phyloP scores from a whole-genome alignment of 1,140 invertebrate species.

The Neoseiulus cucumeris region DNA sequence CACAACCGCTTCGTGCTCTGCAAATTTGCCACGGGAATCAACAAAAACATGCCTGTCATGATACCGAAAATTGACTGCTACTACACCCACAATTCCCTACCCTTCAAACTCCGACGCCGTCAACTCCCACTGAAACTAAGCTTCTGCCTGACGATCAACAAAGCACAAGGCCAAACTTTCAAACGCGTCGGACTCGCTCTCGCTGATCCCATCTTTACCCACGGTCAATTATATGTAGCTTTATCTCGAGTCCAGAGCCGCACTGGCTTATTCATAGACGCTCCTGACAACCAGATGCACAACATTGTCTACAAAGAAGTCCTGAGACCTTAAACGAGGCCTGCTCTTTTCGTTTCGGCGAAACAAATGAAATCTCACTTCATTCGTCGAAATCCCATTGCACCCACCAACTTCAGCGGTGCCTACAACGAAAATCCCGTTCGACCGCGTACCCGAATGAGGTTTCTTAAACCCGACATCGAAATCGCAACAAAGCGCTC shows the following conservation, averaged over 20 bases:
- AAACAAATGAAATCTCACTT: no score
- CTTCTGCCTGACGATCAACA: slow-evolving; percentile 37
- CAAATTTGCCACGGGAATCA: slow-evolving; percentile 14
- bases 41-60: slow-evolving; percentile 15
- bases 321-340: no score
- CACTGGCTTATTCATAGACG: no score
- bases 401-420: no score
- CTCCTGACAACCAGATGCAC: no score
- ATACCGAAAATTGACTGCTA: slow-evolving; percentile 10
- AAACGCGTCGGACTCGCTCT: slow-evolving; percentile 12
- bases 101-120: slow-evolving; percentile 26
- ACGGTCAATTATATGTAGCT: slow-evolving; percentile 17
- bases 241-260: no score
- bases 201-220: slow-evolving; percentile 12
- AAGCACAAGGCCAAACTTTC: slow-evolving; percentile 33
- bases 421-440: no score
- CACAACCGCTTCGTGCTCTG: slow-evolving; percentile 17
- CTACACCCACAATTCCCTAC: neutral
- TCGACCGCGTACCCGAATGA: no score
- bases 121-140: slow-evolving; percentile 32
- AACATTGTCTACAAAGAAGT: neutral
- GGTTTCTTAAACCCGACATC: no score
- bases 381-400: no score
- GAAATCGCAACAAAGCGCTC: no score
- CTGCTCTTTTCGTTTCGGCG: no score